phyloP scores from a whole-genome alignment of 2,888 invertebrate genomes.

The Lissocephala sabroskyi region DNA sequence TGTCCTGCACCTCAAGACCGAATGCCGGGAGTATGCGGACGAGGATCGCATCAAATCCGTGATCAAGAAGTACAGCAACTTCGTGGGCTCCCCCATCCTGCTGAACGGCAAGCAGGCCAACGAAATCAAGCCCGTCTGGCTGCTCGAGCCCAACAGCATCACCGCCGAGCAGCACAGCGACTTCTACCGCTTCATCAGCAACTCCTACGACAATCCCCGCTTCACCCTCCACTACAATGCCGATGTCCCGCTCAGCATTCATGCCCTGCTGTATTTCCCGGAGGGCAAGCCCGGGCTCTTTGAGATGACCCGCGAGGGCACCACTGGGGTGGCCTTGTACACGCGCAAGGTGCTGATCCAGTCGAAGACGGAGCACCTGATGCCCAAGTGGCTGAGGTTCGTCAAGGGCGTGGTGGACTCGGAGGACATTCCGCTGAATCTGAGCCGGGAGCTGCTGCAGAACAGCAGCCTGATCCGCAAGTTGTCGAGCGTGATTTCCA shows the following conservation, averaged over 20 bases:
- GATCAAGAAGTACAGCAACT: constrained; percentile 97
- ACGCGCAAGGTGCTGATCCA: constrained; percentile 94
- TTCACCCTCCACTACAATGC: constrained; percentile 91
- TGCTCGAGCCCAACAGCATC: constrained; percentile 91
- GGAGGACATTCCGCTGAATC: constrained; percentile 97
- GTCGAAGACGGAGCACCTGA: constrained; percentile 88
- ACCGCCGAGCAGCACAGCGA: constrained; percentile 89
- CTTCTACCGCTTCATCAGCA: constrained; percentile 92
- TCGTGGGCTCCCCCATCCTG: constrained; percentile 93
- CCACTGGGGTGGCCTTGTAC: constrained; percentile 91
- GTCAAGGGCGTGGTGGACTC: constrained; percentile 98
- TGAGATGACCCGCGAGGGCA: constrained; percentile 89
- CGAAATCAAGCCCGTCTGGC: constrained; percentile 93
- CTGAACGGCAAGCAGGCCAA: constrained; percentile 93
- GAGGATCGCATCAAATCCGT: constrained; percentile 87
- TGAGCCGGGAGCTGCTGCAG: constrained; percentile 95
- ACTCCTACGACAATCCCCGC: constrained; percentile 89
- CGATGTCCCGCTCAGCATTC: constrained; percentile 88
- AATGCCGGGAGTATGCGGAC: constrained; percentile 91
- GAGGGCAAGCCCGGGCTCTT: constrained; percentile 93
- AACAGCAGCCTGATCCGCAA: constrained; percentile 94
- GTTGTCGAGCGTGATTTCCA: constrained; percentile 86
- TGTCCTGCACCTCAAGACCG: constrained; percentile 89
- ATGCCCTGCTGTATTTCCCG: constrained; percentile 93
- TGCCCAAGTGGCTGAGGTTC: constrained; percentile 96